Base-by-base conservation (phyloP, 2,797 vertebrate genomes). In the Bovichtus diacanthus region DNA sequence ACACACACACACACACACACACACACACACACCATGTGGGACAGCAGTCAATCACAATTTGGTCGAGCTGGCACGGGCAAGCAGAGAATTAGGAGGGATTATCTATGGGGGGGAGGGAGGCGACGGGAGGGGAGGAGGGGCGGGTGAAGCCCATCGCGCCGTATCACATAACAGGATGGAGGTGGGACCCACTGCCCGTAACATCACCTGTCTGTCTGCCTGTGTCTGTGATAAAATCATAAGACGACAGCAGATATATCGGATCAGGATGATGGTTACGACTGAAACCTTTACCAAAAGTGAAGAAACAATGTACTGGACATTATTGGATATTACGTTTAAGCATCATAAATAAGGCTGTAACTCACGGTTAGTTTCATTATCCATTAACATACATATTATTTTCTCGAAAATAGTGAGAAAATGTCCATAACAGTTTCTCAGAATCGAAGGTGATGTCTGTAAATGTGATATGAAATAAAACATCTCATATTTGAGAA, bases 1-100 rank as follows among this genome's bases (percentile, higher is more conserved):
- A 78, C 70, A 59, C 47, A 70, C 64, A 58, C 16, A 44, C 58
- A 72, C 25, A 68, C 19, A 58, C 51, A 74, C 31, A 49, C 19
- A 74, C 50, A 56, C 18, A 9, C 0, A 74, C 2, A 58, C 70
- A 58, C 59, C 85, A 87, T 82, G 88, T 87, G 92, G 87, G 83
- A 92, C 87, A 86, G 81, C 88, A 94, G 91, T 94, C 92, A 93
- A 92, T 95, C 92, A 93, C 92, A 94, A 93, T 93, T 93, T 90
- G 90, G 90, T 85, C 38, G 55, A 90, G 89, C 89, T 90, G 86
- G 85, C 89, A 92, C 63, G 43, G 76, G 90, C 88, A 77, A 85
- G 86, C 78, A 74, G 88, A 88, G 93, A 93, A 94, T 95, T 94
- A 94, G 88, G 76, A 86, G 66, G 92, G 94, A 94, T 95, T 95